phyloP scores from a whole-genome alignment of 2,888 invertebrate genomes.

The Ormyrus labotus region DNA sequence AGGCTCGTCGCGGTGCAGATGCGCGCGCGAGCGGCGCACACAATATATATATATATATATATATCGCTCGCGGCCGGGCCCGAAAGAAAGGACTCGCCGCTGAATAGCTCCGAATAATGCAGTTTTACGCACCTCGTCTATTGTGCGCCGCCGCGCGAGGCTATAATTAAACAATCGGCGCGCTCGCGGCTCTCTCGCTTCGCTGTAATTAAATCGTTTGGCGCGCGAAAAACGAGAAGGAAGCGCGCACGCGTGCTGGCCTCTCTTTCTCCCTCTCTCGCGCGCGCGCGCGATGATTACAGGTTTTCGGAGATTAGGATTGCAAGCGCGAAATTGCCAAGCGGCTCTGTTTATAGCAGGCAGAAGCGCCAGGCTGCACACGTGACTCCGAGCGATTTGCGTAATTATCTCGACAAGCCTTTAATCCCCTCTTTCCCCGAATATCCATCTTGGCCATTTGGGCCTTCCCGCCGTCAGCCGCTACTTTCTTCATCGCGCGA shows the following conservation, averaged over 20 bases:
- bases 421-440: slow-evolving; percentile 25
- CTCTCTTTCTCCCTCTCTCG: slow-evolving; percentile 10
- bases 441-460: no score
- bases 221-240: slow-evolving; percentile 57
- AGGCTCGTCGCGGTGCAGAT: not conserved
- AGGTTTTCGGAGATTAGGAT: slow-evolving; percentile 45
- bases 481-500: slow-evolving; percentile 47
- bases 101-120: slow-evolving; percentile 20
- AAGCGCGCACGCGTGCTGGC: slow-evolving; percentile 35
- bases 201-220: slow-evolving; percentile 63
- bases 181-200: slow-evolving; percentile 40
- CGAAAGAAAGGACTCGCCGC: not conserved
- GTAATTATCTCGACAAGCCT: slow-evolving; percentile 49
- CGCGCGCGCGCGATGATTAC: slow-evolving; percentile 31
- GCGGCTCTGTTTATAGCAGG: not conserved
- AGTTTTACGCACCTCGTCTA: slow-evolving; percentile 51
- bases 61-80: slow-evolving; percentile 4
- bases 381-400: slow-evolving; percentile 51
- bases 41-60: not conserved
- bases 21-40: not conserved
- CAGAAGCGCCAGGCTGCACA: slow-evolving; percentile 35
- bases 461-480: slow-evolving; percentile 37
- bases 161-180: slow-evolving; percentile 53
- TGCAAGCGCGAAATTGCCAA: slow-evolving; percentile 23
- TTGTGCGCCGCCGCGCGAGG: slow-evolving; percentile 6